phyloP scores from a whole-genome alignment of 2,888 invertebrate species.

The Podabrus alpinus region DNA sequence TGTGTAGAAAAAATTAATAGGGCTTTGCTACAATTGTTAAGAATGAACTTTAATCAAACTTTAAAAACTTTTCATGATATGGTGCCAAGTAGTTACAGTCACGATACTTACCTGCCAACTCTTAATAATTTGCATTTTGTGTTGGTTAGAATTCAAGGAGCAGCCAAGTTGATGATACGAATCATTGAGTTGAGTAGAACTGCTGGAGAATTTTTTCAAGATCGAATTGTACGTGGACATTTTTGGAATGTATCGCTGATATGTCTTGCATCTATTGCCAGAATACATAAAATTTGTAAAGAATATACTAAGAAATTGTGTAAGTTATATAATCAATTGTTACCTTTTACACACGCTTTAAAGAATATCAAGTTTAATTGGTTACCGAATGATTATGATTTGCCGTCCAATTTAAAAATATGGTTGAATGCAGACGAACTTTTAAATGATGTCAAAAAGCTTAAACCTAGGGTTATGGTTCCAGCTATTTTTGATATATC shows the following conservation, averaged over 20 bases:
- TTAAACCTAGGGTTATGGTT: neutral
- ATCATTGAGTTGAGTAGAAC: conserved; percentile 49
- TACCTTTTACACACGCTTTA: conserved; percentile 47
- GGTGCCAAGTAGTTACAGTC: conserved; percentile 28
- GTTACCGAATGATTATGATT: conserved; percentile 51
- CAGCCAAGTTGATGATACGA: conserved; percentile 54
- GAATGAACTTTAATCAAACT: conserved; percentile 46
- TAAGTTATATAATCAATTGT: conserved; percentile 52
- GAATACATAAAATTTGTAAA: conserved; percentile 54
- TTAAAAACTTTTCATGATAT: conserved; percentile 37
- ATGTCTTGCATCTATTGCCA: conserved; percentile 53
- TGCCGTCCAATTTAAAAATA: conserved; percentile 52
- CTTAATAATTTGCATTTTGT: conserved; percentile 57
- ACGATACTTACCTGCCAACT: conserved; percentile 52
- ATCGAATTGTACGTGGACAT: conserved; percentile 54
- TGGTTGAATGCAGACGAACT: conserved; percentile 56
- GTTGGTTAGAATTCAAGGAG: conserved; percentile 56
- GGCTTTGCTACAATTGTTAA: conserved; percentile 53
- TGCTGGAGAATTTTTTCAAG: conserved; percentile 49
- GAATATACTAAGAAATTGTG: conserved; percentile 51
- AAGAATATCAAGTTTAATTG: conserved; percentile 47
- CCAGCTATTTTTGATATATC: neutral
- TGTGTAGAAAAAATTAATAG: conserved; percentile 56
- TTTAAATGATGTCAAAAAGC: conserved; percentile 40
- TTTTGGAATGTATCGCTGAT: conserved; percentile 55